Percentiles rank a stretch among this genome's conserved stretches.
phyloP scores from a whole-genome alignment of 37 sponge, comb jelly and placozoan genomes.

The Axinella damicornis region DNA sequence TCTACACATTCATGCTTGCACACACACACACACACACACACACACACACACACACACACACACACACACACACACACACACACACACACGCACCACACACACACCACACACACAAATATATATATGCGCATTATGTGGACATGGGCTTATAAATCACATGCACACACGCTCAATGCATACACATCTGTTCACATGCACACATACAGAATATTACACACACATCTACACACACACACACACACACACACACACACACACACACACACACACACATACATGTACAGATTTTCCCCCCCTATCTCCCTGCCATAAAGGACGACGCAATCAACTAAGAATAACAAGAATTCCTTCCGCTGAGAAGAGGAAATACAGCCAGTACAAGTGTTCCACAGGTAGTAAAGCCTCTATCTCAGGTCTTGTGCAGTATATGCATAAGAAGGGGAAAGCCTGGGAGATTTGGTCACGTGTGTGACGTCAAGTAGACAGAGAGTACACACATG shows the following conservation, averaged over 20 bases:
- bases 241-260: constrained; percentile 14
- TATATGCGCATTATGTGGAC: no score
- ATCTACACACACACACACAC: not conserved
- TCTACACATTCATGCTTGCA: not conserved
- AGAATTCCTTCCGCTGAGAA: constrained; percentile 71
- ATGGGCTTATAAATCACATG: no score
- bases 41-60: not conserved
- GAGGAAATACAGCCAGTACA: constrained; percentile 59
- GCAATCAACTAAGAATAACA: constrained; percentile 8
- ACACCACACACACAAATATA: not conserved
- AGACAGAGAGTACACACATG: no score
- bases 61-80: constrained; percentile 5
- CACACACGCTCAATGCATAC: not conserved
- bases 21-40: constrained; percentile 9
- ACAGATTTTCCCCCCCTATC: not conserved
- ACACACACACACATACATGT: not conserved
- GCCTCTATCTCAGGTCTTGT: not conserved
- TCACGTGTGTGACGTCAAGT: no score
- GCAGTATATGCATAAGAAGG: no score
- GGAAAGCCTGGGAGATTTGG: no score
- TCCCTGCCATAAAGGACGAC: not conserved
- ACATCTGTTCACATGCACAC: not conserved
- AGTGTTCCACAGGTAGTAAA: constrained; percentile 6
- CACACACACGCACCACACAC: constrained; percentile 6
- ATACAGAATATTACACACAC: not conserved